Evolutionary conservation across 2,888 invertebrate species (phyloP).

Genomic region (Ectobius pallidus): DNA sequence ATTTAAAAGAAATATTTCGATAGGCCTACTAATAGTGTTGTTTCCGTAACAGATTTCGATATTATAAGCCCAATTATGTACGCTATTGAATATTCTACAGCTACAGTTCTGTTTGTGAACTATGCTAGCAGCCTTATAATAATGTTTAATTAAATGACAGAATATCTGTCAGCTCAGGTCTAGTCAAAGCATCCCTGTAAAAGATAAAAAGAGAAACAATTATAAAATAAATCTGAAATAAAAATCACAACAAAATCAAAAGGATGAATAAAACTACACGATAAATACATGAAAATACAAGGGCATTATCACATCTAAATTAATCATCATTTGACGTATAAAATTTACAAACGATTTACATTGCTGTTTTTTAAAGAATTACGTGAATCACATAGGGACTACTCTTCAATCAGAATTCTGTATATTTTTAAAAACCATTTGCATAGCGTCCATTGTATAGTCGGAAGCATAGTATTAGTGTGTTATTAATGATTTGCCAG

Average conservation of each 20-base stretch:
- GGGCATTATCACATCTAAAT: background rate
- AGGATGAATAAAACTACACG: too few relatives aligned
- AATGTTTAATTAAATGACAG: too few relatives aligned
- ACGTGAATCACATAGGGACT: background rate
- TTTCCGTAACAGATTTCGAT: too few relatives aligned
- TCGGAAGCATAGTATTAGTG: background rate
- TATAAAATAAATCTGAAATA: background rate
- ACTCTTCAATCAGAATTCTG: background rate
- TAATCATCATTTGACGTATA: conserved; percentile 13
- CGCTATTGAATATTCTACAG: too few relatives aligned
- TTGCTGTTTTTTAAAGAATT: conserved; percentile 2
- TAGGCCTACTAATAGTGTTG: too few relatives aligned
- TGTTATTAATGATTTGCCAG: conserved; percentile 14
- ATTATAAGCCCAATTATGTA: too few relatives aligned
- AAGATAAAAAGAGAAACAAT: too few relatives aligned
- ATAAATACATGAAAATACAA: background rate
- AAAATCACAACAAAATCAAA: background rate
- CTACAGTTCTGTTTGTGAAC: too few relatives aligned
- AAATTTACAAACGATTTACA: conserved; percentile 17
- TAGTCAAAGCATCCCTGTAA: too few relatives aligned
- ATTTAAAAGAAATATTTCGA: too few relatives aligned
- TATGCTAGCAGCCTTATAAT: too few relatives aligned
- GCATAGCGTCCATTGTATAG: background rate
- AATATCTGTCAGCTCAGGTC: too few relatives aligned
- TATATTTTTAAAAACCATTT: background rate